Evolutionary conservation across 2,888 invertebrate species (phyloP).

Genomic region (Andrena hattorfiana): DNA sequence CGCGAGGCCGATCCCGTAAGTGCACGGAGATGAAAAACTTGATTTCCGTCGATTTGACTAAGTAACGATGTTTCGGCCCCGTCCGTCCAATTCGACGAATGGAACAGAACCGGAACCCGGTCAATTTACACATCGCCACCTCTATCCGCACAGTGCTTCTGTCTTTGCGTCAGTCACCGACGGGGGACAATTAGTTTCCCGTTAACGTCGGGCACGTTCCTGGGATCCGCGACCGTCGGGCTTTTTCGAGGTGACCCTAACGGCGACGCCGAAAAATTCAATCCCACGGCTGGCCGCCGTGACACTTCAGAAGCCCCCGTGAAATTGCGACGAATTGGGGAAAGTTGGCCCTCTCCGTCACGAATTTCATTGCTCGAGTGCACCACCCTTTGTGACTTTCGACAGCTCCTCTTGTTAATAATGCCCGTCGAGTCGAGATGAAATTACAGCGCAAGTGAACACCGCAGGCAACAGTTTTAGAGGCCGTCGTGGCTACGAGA

Average conservation of each 20-base stretch:
- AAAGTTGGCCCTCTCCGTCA: not conserved
- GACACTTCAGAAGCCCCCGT: not conserved
- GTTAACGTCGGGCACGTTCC: conserved; percentile 23
- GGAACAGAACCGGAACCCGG: conserved; percentile 60
- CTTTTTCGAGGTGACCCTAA: conserved; percentile 20
- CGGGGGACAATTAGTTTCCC: conserved; percentile 36
- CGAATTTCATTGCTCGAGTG: not conserved
- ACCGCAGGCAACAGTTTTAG: too few species aligned
- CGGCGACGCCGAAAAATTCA: conserved; percentile 23
- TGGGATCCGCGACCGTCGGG: not conserved
- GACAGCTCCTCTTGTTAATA: not conserved
- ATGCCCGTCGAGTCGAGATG: not conserved
- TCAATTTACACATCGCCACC: conserved; percentile 29
- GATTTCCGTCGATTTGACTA: conserved; percentile 74
- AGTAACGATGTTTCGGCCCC: conserved; percentile 76
- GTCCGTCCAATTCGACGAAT: conserved; percentile 62
- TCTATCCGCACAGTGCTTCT: conserved; percentile 3
- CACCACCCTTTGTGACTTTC: not conserved
- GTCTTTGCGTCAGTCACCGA: conserved; percentile 24
- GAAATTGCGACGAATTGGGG: conserved; percentile 5
- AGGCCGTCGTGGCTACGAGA: too few species aligned
- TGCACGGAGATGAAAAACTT: conserved; percentile 62
- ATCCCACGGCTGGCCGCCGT: not conserved
- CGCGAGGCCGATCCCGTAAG: conserved; percentile 45
- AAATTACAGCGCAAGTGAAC: not conserved